phyloP scores from a whole-genome alignment of 2,888 invertebrate genomes.

The Odiellus spinosus region DNA sequence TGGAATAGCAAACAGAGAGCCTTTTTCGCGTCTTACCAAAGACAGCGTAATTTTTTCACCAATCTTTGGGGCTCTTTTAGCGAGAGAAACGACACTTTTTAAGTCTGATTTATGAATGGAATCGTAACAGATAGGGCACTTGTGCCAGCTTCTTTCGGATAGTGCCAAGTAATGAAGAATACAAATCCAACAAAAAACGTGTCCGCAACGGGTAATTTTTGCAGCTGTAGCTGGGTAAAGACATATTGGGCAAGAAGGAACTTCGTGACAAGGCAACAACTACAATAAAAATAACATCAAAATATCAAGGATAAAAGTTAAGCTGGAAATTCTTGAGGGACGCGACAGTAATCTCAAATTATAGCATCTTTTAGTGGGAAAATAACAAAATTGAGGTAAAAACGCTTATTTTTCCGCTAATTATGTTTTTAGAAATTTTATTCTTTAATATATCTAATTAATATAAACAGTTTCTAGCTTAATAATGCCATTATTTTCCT shows the following conservation, averaged over 20 bases:
- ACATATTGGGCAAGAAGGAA: slow-evolving; percentile 76
- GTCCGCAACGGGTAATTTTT: slow-evolving; percentile 85
- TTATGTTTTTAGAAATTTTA: background rate
- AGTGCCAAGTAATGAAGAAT: slow-evolving; percentile 77
- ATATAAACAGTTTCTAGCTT: no score
- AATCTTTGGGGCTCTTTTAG: slow-evolving; percentile 33
- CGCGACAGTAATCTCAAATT: background rate
- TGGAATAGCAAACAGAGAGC: slow-evolving; percentile 41
- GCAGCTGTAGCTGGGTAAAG: slow-evolving; percentile 68
- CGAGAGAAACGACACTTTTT: slow-evolving; percentile 48
- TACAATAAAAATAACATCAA: slow-evolving; percentile 4
- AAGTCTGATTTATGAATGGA: slow-evolving; percentile 60
- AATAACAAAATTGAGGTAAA: background rate
- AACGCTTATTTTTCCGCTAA: background rate
- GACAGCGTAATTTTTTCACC: slow-evolving; percentile 59
- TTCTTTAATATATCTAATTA: no score
- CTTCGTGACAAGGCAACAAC: slow-evolving; percentile 24
- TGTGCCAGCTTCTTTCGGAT: slow-evolving; percentile 61
- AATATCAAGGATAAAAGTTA: background rate
- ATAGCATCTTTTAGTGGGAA: background rate
- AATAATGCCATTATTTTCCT: no score
- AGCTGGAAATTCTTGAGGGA: no score
- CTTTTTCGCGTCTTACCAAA: slow-evolving; percentile 67
- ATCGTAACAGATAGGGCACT: slow-evolving; percentile 86
- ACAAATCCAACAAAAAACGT: slow-evolving; percentile 92